These are phyloP conservation scores for Nothobranchius furzeri DNA, from an alignment of 2,113 vertebrate species.

Conservation along the genomic window DNA sequence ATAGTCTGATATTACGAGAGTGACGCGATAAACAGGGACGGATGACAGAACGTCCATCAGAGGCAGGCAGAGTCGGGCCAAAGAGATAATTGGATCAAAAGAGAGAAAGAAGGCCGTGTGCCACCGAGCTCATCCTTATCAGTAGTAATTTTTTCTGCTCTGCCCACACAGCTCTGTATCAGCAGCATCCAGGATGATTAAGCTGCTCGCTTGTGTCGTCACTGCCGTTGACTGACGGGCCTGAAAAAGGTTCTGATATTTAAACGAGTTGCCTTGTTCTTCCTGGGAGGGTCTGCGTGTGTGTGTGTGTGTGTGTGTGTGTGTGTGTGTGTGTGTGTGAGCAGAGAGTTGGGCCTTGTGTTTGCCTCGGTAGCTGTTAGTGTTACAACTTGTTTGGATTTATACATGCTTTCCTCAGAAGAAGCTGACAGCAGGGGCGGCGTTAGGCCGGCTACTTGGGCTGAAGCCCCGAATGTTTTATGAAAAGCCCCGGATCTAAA, in stretches of 20 bases:
- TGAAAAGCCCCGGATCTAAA: too few relatives aligned
- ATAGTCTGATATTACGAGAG: constrained; percentile 13
- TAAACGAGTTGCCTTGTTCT: constrained; percentile 62
- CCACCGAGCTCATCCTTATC: constrained; percentile 61
- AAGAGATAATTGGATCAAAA: constrained; percentile 61
- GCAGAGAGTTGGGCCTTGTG: constrained; percentile 17
- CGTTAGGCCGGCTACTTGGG: too few relatives aligned
- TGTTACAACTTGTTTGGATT: constrained; percentile 48
- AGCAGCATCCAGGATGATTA: constrained; percentile 56
- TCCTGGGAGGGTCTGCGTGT: constrained; percentile 50
- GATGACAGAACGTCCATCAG: constrained; percentile 24
- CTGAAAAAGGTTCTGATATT: constrained; percentile 72
- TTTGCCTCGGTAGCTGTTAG: constrained; percentile 30
- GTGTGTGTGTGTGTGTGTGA: constrained; percentile 42
- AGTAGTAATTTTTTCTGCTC: constrained; percentile 53
- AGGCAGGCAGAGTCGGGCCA: constrained; percentile 15
- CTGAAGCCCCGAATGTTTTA: too few relatives aligned
- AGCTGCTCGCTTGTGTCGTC: constrained; percentile 36
- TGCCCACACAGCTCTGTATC: constrained; percentile 55
- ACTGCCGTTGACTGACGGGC: constrained; percentile 61
- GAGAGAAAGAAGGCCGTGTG: constrained; percentile 45
- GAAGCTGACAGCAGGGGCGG: too few relatives aligned
- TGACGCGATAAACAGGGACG: constrained; percentile 24
- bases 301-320: constrained; percentile 31
- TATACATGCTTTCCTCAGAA: constrained; percentile 44